Conservation (phyloP, 2,113 vertebrate species). For the Helogale parvula region DNA sequence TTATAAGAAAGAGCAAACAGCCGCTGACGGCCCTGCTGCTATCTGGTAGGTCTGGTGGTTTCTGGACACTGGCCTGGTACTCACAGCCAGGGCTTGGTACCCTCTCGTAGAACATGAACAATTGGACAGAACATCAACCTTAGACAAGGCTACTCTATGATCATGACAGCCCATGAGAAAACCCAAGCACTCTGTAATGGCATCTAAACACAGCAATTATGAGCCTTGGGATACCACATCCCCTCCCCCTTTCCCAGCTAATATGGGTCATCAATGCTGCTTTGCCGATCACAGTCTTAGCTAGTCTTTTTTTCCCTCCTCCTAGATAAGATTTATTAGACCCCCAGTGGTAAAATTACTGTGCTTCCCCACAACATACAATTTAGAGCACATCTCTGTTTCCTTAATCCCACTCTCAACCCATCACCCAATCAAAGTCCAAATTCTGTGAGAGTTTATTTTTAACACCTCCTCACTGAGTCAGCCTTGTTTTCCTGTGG, state of each 20-base stretch:
- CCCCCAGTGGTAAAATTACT: neutral
- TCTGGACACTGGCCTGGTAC: neutral
- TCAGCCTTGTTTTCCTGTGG: too few species aligned
- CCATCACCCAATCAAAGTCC: neutral
- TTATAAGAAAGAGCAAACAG: neutral
- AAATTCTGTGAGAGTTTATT: neutral
- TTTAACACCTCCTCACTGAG: fast-evolving
- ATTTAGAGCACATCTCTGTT: neutral
- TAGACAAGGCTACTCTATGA: neutral
- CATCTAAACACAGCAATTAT: neutral
- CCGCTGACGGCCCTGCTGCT: too few species aligned
- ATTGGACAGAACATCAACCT: neutral
- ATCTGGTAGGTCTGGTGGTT: neutral
- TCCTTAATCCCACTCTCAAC: neutral
- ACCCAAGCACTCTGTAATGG: neutral
- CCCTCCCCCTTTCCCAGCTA: neutral
- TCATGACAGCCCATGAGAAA: neutral
- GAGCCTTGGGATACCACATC: too few species aligned
- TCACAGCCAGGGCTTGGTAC: neutral
- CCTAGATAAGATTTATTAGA: neutral
- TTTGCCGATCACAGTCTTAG: neutral
- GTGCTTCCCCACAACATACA: neutral
- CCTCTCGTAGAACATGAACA: neutral
- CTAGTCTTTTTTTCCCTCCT: neutral
- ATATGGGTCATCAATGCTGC: neutral